Evolutionary conservation across 2,797 vertebrate genomes (phyloP), one percentile per base, ranked within the genome.

Genomic region (Poeciliopsis turneri): DNA sequence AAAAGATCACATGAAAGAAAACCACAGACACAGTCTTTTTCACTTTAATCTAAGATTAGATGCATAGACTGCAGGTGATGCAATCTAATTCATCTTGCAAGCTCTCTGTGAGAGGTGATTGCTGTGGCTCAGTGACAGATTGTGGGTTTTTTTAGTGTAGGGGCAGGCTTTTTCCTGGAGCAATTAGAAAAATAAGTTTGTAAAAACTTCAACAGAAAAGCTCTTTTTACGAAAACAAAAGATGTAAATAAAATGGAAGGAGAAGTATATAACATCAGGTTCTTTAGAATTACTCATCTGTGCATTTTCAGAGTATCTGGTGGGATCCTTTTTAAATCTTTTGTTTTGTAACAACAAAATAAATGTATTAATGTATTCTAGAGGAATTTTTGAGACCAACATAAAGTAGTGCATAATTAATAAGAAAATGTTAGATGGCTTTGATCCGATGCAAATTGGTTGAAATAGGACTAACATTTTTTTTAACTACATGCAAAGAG

Each of bases 41-140:
- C 66, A 68, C 82, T 90, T 92, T 90, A 92, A 93, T 94, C 87
- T 91, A 90, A 91, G 82, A 92, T 92, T 86, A 92, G 89, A 88
- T 85, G 85, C 72, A 72, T 86, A 79, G 87, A 91, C 87, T 86
- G 78, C 80, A 87, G 86, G 87, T 92, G 92, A 94, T 93, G 93
- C 92, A 92, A 94, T 93, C 91, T 87, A 89, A 90, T 89, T 92
- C 90, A 79, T 70, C 77, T 85, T 36, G 82, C 90, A 92, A 87
- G 91, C 86, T 83, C 72, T 87, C 80, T 78, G 83, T 74, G 90
- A 90, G 86, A 84, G 83, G 88, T 92, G 91, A 92, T 92, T 91
- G 90, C 88, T 78, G 87, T 55, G 76, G 89, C 91, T 88, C 87
- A 77, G 89, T 85, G 76, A 77, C 86, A 92, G 92, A 93, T 91